Conservation (phyloP, 1,140 invertebrate genomes). For the Amphibalanus amphitrite region DNA sequence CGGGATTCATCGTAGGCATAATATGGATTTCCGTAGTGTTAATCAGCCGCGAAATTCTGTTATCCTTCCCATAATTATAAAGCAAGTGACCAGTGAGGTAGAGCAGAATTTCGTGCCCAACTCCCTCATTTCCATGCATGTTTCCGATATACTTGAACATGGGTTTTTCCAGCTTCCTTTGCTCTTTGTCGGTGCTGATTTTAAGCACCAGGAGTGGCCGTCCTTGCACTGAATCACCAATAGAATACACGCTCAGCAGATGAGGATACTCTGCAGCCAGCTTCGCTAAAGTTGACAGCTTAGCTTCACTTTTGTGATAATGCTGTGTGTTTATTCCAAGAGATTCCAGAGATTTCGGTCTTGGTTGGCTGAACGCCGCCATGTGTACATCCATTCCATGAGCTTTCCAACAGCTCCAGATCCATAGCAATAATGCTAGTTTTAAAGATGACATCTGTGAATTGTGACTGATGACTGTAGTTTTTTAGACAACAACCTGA, state of each 20-base stretch:
- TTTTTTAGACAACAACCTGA: no score
- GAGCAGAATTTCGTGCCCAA: constrained; percentile 76
- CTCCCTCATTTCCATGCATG: constrained; percentile 94
- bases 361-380: no score
- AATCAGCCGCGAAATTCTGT: constrained; percentile 38
- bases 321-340: no score
- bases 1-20: constrained; percentile 82
- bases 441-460: no score
- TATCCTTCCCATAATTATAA: constrained; percentile 47
- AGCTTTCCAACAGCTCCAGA: no score
- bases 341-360: no score
- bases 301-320: no score
- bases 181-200: constrained; percentile 49
- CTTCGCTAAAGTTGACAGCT: constrained; percentile 33
- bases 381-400: no score
- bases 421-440: no score
- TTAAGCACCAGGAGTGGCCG: constrained; percentile 58
- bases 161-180: constrained; percentile 43
- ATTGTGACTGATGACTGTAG: no score
- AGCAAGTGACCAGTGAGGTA: constrained; percentile 70
- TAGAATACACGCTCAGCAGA: constrained; percentile 64
- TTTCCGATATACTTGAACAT: constrained; percentile 94
- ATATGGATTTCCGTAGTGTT: constrained; percentile 72
- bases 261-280: constrained; percentile 50
- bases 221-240: constrained; percentile 63